A percentile compares a stretch with the other conserved stretches of the same genome.
Conservation (phyloP, 2,797 vertebrate genomes). For the Gadopsis marmoratus region DNA sequence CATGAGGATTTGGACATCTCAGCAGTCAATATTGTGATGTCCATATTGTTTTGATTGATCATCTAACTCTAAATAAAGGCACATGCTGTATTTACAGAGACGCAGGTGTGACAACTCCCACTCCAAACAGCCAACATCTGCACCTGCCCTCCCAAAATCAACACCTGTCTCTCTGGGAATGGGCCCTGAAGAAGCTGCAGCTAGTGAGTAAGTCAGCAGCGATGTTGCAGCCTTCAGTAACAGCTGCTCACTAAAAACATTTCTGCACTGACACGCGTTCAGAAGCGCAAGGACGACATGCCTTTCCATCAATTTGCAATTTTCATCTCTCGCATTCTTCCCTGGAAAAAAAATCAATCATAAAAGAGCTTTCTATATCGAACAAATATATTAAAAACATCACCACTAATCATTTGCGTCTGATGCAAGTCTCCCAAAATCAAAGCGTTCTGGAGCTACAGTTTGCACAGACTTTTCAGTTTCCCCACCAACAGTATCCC, state of each 20-base stretch:
- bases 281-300: constrained; percentile 16
- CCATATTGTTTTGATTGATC: background rate
- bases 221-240: constrained; percentile 15
- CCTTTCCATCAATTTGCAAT: background rate
- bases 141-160: constrained; percentile 60
- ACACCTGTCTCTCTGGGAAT: constrained; percentile 68
- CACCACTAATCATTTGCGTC: background rate
- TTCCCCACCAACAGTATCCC: background rate
- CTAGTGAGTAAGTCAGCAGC: constrained; percentile 49
- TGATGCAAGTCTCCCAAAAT: background rate
- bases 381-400: background rate
- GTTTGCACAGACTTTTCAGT: background rate
- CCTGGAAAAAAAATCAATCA: background rate
- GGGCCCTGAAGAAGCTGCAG: constrained; percentile 41
- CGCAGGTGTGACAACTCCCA: constrained; percentile 42
- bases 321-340: background rate
- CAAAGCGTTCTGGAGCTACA: background rate
- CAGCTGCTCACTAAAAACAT: constrained; percentile 59
- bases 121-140: constrained; percentile 53
- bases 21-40: constrained; percentile 6
- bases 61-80: background rate
- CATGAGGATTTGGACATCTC: background rate
- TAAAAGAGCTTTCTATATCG: background rate
- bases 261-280: constrained; percentile 12
- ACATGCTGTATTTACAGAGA: constrained; percentile 28